Evolutionary conservation across 2,888 invertebrate genomes (phyloP).

Genomic region (Herminia tarsipennalis): DNA sequence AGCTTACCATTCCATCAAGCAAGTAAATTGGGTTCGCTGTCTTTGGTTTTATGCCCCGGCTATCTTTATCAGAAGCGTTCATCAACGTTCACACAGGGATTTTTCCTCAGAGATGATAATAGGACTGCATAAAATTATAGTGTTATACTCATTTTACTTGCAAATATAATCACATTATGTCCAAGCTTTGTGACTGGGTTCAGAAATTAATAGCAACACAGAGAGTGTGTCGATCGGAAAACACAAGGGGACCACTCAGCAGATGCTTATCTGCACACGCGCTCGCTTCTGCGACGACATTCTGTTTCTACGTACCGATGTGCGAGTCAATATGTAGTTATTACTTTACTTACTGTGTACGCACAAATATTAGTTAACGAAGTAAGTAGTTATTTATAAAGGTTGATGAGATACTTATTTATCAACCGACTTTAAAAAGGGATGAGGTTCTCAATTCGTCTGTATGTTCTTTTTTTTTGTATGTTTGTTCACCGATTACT

Average conservation of each 20-base stretch:
- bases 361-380: neutral
- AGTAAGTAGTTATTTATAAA: too few species aligned
- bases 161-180: slow-evolving; percentile 83
- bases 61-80: slow-evolving; percentile 47
- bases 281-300: slow-evolving; percentile 55
- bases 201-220: slow-evolving; percentile 82
- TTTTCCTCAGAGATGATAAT: slow-evolving; percentile 57
- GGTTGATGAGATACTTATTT: too few species aligned
- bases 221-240: slow-evolving; percentile 74
- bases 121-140: slow-evolving; percentile 63
- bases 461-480: too few species aligned
- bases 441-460: too few species aligned
- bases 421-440: too few species aligned
- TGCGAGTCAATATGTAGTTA: slow-evolving; percentile 49
- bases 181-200: slow-evolving; percentile 78
- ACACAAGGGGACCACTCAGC: slow-evolving; percentile 82
- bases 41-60: slow-evolving; percentile 25
- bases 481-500: too few species aligned
- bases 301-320: slow-evolving; percentile 50
- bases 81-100: slow-evolving; percentile 53
- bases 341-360: slow-evolving; percentile 35
- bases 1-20: slow-evolving; percentile 25
- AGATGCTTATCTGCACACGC: slow-evolving; percentile 82
- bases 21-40: slow-evolving; percentile 12
- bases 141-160: slow-evolving; percentile 74